Conservation (phyloP, 2,113 vertebrate genomes). For the Paracanthobrama guichenoti region DNA sequence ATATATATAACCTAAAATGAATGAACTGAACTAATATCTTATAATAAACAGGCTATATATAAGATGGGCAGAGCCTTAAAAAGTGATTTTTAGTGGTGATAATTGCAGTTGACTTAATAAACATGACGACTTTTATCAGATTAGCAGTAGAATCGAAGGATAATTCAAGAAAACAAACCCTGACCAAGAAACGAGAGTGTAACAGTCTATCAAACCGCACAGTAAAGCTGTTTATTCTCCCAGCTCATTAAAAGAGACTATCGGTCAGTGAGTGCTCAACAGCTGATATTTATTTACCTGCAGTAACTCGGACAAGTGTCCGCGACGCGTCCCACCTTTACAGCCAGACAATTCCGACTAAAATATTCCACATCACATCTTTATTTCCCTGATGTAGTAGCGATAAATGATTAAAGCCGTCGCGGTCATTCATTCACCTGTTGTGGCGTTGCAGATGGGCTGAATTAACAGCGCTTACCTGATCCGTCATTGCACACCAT, state of each 20-base stretch:
- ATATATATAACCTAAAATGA: neutral
- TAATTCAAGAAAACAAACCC: neutral
- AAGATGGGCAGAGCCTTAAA: neutral
- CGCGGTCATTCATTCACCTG: constrained; percentile 64
- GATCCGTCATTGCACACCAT: constrained; percentile 69
- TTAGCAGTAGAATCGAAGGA: neutral
- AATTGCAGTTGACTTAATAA: neutral
- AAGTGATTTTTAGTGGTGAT: neutral
- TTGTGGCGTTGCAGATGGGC: constrained; percentile 29
- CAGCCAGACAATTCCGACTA: neutral
- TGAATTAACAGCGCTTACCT: constrained; percentile 67
- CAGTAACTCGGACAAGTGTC: neutral
- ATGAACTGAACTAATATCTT: neutral
- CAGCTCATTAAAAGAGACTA: neutral
- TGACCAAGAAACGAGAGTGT: neutral
- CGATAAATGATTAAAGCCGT: neutral
- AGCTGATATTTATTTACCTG: constrained; percentile 42
- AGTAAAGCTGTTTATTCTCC: neutral
- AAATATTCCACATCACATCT: constrained; percentile 1
- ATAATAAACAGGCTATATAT: neutral
- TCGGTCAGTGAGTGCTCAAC: neutral
- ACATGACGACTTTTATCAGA: neutral
- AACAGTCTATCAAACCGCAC: neutral
- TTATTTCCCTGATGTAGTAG: neutral
- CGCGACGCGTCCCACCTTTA: neutral